Conservation (phyloP, 64 coral and sea anemone genomes). For the Stichodactyla mertensii region DNA sequence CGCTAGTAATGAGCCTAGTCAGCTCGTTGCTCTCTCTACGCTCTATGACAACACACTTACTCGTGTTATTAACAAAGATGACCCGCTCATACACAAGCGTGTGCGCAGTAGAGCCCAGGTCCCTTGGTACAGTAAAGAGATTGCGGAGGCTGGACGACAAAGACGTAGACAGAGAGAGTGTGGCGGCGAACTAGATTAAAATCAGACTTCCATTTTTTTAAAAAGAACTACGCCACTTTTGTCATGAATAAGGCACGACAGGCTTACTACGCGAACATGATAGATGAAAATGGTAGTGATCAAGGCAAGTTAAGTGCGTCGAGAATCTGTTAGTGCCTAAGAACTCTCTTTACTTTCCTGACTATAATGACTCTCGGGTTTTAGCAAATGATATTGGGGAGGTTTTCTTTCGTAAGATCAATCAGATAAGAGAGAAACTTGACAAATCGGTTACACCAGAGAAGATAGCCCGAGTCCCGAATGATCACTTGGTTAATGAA, state of each 20-base stretch:
- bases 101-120: conserved; percentile 44
- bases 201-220: conserved; percentile 50
- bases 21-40: background rate
- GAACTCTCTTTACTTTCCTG: conserved; percentile 35
- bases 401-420: conserved; percentile 41
- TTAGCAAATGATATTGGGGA: conserved; percentile 54
- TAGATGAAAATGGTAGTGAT: conserved; percentile 25
- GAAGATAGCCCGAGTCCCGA: background rate
- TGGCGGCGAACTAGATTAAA: conserved; percentile 40
- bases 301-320: conserved; percentile 15
- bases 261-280: conserved; percentile 54
- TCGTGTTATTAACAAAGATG: conserved; percentile 33
- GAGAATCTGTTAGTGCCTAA: conserved; percentile 33
- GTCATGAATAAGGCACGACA: conserved; percentile 57
- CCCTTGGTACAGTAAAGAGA: conserved; percentile 55
- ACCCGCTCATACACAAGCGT: conserved; percentile 36
- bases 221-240: conserved; percentile 52
- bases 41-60: conserved; percentile 37
- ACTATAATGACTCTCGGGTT: conserved; percentile 27
- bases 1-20: background rate
- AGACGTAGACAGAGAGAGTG: conserved; percentile 52
- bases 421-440: conserved; percentile 31
- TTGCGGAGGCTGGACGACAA: conserved; percentile 54
- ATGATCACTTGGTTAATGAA: conserved; percentile 30
- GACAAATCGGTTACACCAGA: background rate